Evolutionary conservation across 2,888 invertebrate species (phyloP).

Genomic region (Ischnura elegans): DNA sequence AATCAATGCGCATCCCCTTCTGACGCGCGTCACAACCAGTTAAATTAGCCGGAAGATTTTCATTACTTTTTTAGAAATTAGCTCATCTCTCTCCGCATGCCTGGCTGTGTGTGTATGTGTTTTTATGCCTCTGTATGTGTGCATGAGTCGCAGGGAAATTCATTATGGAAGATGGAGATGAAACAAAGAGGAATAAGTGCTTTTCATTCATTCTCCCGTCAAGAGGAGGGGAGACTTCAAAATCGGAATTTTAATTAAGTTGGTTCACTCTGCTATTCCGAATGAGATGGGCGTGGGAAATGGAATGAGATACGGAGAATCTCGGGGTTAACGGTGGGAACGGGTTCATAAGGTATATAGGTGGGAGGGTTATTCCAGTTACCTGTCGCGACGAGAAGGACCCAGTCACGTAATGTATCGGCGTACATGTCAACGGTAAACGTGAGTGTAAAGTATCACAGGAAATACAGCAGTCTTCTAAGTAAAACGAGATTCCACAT

Average conservation of each 20-base stretch:
- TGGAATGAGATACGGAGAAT: not conserved
- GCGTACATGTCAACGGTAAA: not conserved
- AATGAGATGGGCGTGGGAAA: not conserved
- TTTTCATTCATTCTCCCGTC: conserved; percentile 53
- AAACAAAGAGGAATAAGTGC: conserved; percentile 39
- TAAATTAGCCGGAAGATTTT: conserved; percentile 15
- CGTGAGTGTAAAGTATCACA: not conserved
- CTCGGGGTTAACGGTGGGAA: not conserved
- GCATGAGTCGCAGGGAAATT: not conserved
- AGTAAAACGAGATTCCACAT: too few species aligned
- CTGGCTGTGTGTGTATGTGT: not conserved
- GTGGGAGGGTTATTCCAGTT: not conserved
- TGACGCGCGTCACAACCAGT: conserved; percentile 1
- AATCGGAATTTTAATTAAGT: conserved; percentile 67
- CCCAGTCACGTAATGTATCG: too few species aligned
- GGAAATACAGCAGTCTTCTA: not conserved
- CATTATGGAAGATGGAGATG: conserved; percentile 20
- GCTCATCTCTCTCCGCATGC: not conserved
- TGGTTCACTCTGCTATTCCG: not conserved
- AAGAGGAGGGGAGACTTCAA: conserved; percentile 46
- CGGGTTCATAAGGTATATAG: not conserved
- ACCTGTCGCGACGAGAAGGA: too few species aligned
- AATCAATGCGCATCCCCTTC: not conserved
- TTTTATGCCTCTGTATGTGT: not conserved
- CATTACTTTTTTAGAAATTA: conserved; percentile 31